These are phyloP conservation scores for Microplitis demolitor DNA, from an alignment of 1,140 invertebrate species.

Conservation along the genomic window DNA sequence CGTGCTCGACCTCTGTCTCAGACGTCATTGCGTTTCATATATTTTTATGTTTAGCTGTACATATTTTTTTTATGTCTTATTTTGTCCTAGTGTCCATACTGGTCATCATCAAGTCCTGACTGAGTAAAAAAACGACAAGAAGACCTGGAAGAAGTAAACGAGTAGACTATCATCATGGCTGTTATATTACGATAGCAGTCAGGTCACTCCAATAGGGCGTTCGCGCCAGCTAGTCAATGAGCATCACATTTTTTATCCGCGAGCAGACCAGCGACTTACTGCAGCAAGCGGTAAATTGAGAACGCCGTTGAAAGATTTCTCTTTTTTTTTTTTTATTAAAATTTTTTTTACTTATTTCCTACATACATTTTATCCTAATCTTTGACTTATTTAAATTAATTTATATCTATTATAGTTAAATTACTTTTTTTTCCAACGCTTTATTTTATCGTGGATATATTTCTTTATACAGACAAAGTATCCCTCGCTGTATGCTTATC, in stretches of 20 bases:
- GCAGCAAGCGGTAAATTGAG: not conserved
- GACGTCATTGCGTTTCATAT: too few relatives aligned
- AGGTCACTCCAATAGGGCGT: constrained; percentile 17
- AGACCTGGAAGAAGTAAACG: too few relatives aligned
- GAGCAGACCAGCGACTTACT: too few relatives aligned
- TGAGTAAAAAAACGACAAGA: too few relatives aligned
- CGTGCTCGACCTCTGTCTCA: not conserved
- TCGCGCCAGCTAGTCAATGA: constrained; percentile 18
- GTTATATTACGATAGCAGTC: not conserved
- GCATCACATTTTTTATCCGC: not conserved
- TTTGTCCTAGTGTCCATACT: constrained; percentile 9
- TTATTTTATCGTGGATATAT: constrained; percentile 21
- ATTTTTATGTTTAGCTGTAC: constrained; percentile 16
- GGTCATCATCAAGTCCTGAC: too few relatives aligned
- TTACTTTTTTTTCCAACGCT: constrained; percentile 4
- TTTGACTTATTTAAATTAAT: not conserved
- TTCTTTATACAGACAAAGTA: not conserved
- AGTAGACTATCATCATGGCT: too few relatives aligned
- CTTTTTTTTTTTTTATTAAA: not conserved
- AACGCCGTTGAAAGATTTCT: not conserved
- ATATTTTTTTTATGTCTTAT: constrained; percentile 6
- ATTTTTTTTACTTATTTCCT: not conserved
- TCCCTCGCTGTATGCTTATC: constrained; percentile 34
- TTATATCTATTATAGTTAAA: not conserved
- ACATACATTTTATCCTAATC: too few relatives aligned